Conservation (phyloP, 2,888 invertebrate species). For the Xylota segnis region DNA sequence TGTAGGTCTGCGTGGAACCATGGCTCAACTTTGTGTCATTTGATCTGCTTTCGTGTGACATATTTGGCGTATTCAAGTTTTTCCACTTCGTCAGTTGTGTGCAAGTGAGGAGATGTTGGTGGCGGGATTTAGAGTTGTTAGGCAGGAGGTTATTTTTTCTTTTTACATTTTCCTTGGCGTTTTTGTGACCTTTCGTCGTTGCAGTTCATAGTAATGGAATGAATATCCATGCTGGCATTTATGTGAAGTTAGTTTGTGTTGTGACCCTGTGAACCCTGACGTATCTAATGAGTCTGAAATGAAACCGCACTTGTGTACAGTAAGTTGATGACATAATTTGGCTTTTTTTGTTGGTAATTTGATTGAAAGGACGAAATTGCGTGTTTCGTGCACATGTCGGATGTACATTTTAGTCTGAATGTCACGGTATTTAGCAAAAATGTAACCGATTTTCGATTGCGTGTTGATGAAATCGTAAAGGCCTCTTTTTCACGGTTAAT, state of each 20-base stretch:
- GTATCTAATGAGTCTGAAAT: slow-evolving; percentile 27
- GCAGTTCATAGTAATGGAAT: slow-evolving; percentile 51
- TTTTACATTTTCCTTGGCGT: slow-evolving; percentile 9
- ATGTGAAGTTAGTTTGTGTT: slow-evolving; percentile 49
- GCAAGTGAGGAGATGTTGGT: neutral
- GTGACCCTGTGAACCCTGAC: slow-evolving; percentile 54
- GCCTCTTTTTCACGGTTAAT: slow-evolving; percentile 14
- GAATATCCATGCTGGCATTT: slow-evolving; percentile 55
- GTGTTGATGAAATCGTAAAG: slow-evolving; percentile 24
- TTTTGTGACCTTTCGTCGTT: slow-evolving; percentile 69
- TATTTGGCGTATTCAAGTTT: slow-evolving; percentile 70
- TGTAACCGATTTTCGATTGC: slow-evolving; percentile 7
- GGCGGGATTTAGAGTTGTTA: slow-evolving; percentile 39
- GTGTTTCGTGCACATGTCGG: slow-evolving; percentile 6
- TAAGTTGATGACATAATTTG: slow-evolving; percentile 22
- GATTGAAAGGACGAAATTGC: neutral
- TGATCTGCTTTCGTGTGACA: slow-evolving; percentile 67
- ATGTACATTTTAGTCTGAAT: slow-evolving; percentile 8
- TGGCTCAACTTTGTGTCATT: slow-evolving; percentile 29
- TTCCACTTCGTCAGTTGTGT: slow-evolving; percentile 45
- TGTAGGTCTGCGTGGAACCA: slow-evolving; percentile 12
- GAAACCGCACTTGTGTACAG: neutral
- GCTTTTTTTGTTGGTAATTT: neutral
- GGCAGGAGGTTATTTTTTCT: slow-evolving; percentile 48
- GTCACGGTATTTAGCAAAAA: slow-evolving; percentile 4